A percentile compares a stretch with the other conserved stretches of the same genome.
These are phyloP conservation scores for Dipodomys spectabilis DNA, from an alignment of 2,113 vertebrate species.

Conservation along the genomic window DNA sequence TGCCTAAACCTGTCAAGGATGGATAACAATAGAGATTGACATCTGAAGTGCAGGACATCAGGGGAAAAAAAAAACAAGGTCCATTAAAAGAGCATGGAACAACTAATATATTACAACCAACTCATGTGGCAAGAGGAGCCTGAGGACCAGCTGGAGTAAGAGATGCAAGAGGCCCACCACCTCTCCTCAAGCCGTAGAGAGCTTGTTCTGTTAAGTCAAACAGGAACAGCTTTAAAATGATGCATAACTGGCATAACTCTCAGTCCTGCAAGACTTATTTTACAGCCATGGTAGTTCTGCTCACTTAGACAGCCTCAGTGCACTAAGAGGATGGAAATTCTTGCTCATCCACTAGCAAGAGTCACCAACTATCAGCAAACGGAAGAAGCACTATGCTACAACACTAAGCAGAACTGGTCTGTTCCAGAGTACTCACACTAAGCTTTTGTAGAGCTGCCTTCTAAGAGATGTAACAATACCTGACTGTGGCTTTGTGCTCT, in stretches of 20 bases:
- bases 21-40: neutral
- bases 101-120: neutral
- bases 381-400: neutral
- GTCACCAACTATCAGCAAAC: neutral
- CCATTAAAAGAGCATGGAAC: neutral
- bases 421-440: neutral
- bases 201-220: neutral
- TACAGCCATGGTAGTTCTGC: neutral
- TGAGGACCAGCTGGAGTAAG: neutral
- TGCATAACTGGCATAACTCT: neutral
- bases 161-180: neutral
- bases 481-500: conserved; percentile 72
- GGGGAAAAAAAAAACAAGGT: neutral
- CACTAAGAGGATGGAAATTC: neutral
- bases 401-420: neutral
- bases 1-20: neutral
- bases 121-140: neutral
- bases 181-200: no score
- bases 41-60: neutral
- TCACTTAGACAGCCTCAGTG: neutral
- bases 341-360: neutral
- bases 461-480: conserved; percentile 56
- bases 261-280: neutral
- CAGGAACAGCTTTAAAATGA: neutral
- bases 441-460: neutral